Evolutionary conservation across 2,888 invertebrate genomes (phyloP).

Genomic region (Lydus trimaculatus): DNA sequence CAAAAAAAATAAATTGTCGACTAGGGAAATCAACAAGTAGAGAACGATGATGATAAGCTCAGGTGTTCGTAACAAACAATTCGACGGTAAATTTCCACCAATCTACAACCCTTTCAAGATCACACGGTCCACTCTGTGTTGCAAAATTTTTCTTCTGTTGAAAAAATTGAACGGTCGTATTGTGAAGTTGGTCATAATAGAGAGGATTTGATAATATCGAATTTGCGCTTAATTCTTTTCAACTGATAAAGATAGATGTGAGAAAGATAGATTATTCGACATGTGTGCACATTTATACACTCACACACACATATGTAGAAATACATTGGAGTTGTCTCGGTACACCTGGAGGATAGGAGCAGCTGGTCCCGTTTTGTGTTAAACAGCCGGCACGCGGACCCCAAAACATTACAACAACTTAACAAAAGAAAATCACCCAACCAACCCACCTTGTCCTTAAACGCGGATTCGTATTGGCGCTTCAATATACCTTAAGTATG

Average conservation of each 20-base stretch:
- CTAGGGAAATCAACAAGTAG: conserved; percentile 14
- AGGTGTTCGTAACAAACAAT: conserved; percentile 2
- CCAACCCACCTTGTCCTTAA: conserved; percentile 46
- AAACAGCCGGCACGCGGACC: conserved; percentile 50
- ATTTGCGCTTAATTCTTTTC: no score
- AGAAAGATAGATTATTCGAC: conserved; percentile 5
- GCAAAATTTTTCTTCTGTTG: no score
- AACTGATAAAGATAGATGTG: neutral
- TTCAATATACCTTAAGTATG: conserved; percentile 14
- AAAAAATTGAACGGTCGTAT: no score
- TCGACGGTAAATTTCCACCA: neutral
- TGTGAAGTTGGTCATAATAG: no score
- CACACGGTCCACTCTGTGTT: no score
- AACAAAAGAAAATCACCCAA: conserved; percentile 52
- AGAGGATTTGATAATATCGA: no score
- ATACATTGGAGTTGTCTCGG: conserved; percentile 32
- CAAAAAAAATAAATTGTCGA: neutral
- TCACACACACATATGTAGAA: neutral
- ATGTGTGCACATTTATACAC: conserved; percentile 2
- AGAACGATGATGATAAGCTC: neutral
- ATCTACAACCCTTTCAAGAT: neutral
- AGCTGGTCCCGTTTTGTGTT: conserved; percentile 49
- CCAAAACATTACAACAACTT: conserved; percentile 20
- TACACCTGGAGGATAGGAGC: conserved; percentile 55
- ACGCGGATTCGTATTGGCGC: conserved; percentile 47